Evolutionary conservation across 2,113 vertebrate species (phyloP).

Genomic region (Lophochroa leadbeateri): DNA sequence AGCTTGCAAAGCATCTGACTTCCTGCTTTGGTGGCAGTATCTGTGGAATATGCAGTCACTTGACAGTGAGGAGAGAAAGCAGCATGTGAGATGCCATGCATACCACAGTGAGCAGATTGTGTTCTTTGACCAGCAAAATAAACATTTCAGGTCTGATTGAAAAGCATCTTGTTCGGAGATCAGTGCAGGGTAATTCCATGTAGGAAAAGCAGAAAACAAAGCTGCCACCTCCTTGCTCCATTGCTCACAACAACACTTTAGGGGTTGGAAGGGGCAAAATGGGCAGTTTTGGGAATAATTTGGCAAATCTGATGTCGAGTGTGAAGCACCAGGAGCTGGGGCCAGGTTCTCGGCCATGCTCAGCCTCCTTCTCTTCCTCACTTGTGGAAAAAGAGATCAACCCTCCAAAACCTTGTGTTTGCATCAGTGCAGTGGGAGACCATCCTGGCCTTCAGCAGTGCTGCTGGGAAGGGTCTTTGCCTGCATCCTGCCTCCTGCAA

Average conservation of each 20-base stretch:
- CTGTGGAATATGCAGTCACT: background rate
- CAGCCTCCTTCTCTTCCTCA: background rate
- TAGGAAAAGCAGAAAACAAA: background rate
- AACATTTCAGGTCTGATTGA: background rate
- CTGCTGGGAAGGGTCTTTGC: background rate
- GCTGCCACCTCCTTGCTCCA: background rate
- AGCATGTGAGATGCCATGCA: slow-evolving; percentile 14
- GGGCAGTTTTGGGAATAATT: background rate
- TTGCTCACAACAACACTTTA: background rate
- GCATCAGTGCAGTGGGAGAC: background rate
- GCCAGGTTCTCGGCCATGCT: background rate
- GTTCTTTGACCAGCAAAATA: background rate
- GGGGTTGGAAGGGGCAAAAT: background rate
- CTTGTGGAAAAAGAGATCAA: background rate
- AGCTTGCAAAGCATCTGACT: background rate
- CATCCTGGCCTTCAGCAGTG: background rate
- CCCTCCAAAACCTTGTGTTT: background rate
- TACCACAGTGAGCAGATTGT: background rate
- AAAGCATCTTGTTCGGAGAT: background rate
- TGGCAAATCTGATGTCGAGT: rapidly evolving
- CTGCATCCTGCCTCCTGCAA: background rate
- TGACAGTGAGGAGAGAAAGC: background rate
- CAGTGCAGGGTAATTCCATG: background rate
- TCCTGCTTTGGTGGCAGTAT: background rate
- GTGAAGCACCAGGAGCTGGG: background rate